Conservation (phyloP, 2,888 invertebrate species). For the Pheosia gnoma region DNA sequence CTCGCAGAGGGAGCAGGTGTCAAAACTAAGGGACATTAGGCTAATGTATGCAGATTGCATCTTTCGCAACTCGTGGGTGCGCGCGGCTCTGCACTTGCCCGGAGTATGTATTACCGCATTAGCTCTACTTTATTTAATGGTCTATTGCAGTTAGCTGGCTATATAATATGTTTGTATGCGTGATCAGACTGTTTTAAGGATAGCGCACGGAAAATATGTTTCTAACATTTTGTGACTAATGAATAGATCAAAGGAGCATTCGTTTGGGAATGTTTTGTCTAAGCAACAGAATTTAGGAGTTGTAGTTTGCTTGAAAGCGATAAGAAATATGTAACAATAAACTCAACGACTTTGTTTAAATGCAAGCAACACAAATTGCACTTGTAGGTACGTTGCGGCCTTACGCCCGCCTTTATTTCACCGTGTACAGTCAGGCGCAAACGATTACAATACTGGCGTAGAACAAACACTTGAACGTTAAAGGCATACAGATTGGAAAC, state of each 20-base stretch:
- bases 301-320: too few relatives aligned
- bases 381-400: background rate
- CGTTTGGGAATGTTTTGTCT: too few relatives aligned
- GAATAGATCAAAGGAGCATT: too few relatives aligned
- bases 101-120: slow-evolving; percentile 61
- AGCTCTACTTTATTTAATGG: slow-evolving; percentile 66
- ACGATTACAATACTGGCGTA: background rate
- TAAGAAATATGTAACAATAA: too few relatives aligned
- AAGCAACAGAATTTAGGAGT: too few relatives aligned
- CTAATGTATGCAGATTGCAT: slow-evolving; percentile 84
- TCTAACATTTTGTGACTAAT: too few relatives aligned
- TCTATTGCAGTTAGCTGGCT: slow-evolving; percentile 38
- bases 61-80: slow-evolving; percentile 59
- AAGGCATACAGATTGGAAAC: background rate
- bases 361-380: too few relatives aligned
- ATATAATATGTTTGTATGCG: slow-evolving; percentile 29
- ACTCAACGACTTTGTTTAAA: too few relatives aligned
- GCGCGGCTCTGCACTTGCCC: slow-evolving; percentile 38
- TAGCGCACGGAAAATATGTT: background rate
- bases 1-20: slow-evolving; percentile 73
- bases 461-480: background rate
- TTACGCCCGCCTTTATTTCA: background rate
- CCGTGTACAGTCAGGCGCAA: background rate
- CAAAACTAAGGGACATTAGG: slow-evolving; percentile 80
- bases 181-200: slow-evolving; percentile 20